Conservation (phyloP, 2,888 invertebrate species). For the Rhaphigaster nebulosa region DNA sequence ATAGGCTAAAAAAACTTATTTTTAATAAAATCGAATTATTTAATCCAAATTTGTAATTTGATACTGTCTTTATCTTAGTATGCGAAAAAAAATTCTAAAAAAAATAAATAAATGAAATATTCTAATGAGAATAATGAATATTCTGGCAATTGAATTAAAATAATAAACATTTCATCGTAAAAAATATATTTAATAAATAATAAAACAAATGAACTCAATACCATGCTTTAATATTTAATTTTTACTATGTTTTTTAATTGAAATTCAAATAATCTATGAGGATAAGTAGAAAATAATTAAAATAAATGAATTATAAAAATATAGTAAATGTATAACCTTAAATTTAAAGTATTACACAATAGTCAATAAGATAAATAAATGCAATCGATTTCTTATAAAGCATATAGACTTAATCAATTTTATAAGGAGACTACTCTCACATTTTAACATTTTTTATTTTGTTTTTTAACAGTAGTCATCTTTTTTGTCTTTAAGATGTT, state of each 20-base stretch:
- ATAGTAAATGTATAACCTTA: neutral
- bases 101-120: no score
- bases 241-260: neutral
- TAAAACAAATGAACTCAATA: neutral
- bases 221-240: neutral
- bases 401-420: neutral
- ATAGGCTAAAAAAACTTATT: no score
- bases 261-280: neutral
- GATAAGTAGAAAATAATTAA: neutral
- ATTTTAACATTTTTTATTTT: neutral
- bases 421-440: neutral
- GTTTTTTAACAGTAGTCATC: no score
- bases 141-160: no score
- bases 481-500: neutral
- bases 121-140: no score
- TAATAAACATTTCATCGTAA: neutral
- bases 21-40: no score
- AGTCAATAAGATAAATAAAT: neutral
- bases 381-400: neutral
- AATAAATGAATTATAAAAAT: neutral
- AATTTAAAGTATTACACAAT: neutral
- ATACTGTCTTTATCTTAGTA: no score
- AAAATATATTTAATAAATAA: neutral
- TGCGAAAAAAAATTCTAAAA: no score
- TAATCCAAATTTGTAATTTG: no score